Conservation (phyloP, 53 echinoderm and acorn worm species). For the Holothuria leucospilota region DNA sequence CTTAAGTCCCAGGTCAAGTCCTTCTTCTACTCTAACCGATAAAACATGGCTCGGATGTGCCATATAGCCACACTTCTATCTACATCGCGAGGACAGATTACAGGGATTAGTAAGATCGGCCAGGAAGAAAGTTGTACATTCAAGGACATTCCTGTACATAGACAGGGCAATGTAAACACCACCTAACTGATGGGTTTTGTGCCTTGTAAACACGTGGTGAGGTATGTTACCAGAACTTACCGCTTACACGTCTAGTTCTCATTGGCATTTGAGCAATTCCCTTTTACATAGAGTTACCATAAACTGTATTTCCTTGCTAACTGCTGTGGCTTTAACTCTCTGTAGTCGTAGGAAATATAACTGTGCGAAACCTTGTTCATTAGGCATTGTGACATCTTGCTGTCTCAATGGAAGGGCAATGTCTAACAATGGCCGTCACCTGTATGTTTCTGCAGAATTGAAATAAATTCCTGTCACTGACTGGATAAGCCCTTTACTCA, state of each 20-base stretch:
- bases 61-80: conserved; percentile 33
- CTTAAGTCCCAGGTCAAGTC: conserved; percentile 61
- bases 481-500: conserved; percentile 49
- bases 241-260: not conserved
- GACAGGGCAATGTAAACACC: conserved; percentile 70
- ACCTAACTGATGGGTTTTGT: conserved; percentile 67
- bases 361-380: conserved; percentile 59
- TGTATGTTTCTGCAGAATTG: conserved; percentile 62
- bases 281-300: conserved; percentile 50
- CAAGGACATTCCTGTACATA: conserved; percentile 21
- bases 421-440: conserved; percentile 52
- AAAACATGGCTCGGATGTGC: conserved; percentile 71
- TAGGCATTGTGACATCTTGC: conserved; percentile 53
- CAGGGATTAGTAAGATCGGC: conserved; percentile 41
- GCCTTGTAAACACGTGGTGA: conserved; percentile 54
- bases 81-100: conserved; percentile 45
- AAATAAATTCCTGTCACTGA: conserved; percentile 65
- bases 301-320: conserved; percentile 13
- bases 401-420: conserved; percentile 64
- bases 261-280: conserved; percentile 60
- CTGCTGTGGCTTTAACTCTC: conserved; percentile 33
- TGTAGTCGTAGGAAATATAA: conserved; percentile 44
- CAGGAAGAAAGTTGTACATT: conserved; percentile 19
- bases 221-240: conserved; percentile 68
- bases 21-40: conserved; percentile 63